Evolutionary conservation across 23 tunicate genomes (phyloP), one percentile per base, ranked within the genome.

Genomic region (Trididemnum clinides): DNA sequence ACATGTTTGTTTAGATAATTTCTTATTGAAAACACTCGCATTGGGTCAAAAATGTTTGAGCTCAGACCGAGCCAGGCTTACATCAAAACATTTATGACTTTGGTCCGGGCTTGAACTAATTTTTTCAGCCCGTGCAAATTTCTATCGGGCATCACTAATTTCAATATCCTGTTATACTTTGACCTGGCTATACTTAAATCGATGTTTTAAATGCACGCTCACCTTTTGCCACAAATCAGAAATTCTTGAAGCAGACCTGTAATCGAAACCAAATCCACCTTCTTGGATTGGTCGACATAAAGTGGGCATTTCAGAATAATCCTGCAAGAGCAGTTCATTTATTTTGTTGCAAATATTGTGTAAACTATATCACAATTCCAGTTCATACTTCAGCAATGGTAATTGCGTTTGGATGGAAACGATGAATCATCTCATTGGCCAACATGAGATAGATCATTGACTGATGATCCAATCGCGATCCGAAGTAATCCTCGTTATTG

Each of bases 191-290:
- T n/a, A n/a, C n/a, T n/a, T 63, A 5, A 5, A 63, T 18, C 6
- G n/a, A 5, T 18, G 26, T 44, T 7, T 44, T 44, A 44, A 44
- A 44, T 44, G 10, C 54, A 44, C 19, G 10, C 57, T 38, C 20
- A 73, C 80, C 65, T 95, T 91, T 28, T 83, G 89, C 99, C 99
- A 95, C 51, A 75, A 77, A 39, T 95, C 85, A 6, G 99, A 91
- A 10, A 87, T 82, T 27, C 88, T 85, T 80, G 72, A 79, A 18
- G 88, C 90, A 3, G 95, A 80, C 4, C 92, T 63, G 81, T 87
- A 95, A 84, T 95, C 99, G 59, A 95, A 95, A 3, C 99, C 99
- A 58, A 95, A 50, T 5, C 99, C 99, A n/a, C 99, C 99, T 87
- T 95, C 99, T 19, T 34, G 20, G 23, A 95, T 65, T 19, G 99